Conservation (phyloP, 2,113 vertebrate species). For the Stegastes partitus region DNA sequence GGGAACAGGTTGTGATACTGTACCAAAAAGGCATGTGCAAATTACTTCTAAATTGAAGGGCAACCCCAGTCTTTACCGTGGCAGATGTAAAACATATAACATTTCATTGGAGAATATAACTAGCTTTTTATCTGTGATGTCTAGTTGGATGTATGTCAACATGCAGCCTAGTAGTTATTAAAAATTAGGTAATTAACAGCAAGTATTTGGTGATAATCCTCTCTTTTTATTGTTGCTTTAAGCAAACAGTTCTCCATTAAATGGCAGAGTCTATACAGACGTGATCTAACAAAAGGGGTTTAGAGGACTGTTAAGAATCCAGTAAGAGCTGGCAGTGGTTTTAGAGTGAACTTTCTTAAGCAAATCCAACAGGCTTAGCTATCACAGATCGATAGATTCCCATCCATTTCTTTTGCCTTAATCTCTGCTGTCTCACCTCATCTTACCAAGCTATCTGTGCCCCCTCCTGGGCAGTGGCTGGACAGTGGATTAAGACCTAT, state of each 20-base stretch:
- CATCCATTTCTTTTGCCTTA: constrained; percentile 56
- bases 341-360: constrained; percentile 18
- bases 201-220: not conserved
- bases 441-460: constrained; percentile 76
- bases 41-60: not conserved
- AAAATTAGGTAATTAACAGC: not conserved
- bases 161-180: not conserved
- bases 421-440: constrained; percentile 69
- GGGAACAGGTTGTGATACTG: not conserved
- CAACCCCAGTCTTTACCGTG: not conserved
- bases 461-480: constrained; percentile 78
- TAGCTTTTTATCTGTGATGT: too few species aligned
- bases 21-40: not conserved
- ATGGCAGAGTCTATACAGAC: not conserved
- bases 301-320: not conserved
- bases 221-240: not conserved
- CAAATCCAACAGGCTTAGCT: constrained; percentile 42
- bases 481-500: constrained; percentile 76
- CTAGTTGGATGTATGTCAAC: not conserved
- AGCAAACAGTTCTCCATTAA: not conserved
- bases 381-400: constrained; percentile 66
- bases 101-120: too few species aligned
- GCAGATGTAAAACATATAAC: not conserved
- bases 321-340: not conserved
- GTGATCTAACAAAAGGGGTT: not conserved